Evolutionary conservation across 2,113 vertebrate species (phyloP).

Genomic region (Elephantulus edwardii): DNA sequence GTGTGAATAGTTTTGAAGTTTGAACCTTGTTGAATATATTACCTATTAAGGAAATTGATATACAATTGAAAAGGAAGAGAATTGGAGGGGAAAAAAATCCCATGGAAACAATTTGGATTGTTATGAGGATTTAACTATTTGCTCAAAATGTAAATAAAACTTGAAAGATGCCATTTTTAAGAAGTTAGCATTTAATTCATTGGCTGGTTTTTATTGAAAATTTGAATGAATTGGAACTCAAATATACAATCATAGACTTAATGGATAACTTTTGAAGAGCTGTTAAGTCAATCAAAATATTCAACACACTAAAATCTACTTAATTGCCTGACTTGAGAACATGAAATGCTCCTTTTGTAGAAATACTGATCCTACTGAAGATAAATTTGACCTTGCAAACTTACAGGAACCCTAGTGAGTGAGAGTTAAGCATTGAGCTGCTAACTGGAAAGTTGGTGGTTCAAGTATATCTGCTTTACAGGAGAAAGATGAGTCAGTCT

Average conservation of each 20-base stretch:
- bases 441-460: too few relatives aligned
- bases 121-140: slow-evolving; percentile 24
- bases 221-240: not conserved
- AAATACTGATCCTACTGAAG: too few relatives aligned
- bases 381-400: too few relatives aligned
- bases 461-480: too few relatives aligned
- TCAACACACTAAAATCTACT: too few relatives aligned
- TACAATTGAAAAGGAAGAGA: slow-evolving; percentile 19
- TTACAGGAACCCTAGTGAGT: too few relatives aligned
- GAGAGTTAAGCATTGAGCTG: too few relatives aligned
- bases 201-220: slow-evolving; percentile 23
- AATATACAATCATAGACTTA: not conserved
- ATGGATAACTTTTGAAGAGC: not conserved
- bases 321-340: not conserved
- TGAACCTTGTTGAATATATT: not conserved
- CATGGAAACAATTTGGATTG: slow-evolving; percentile 4
- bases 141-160: slow-evolving; percentile 19
- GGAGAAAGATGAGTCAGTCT: too few relatives aligned
- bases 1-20: slow-evolving; percentile 3
- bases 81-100: slow-evolving; percentile 10
- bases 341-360: not conserved
- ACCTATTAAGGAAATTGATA: slow-evolving; percentile 17
- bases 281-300: too few relatives aligned
- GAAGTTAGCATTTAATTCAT: not conserved
- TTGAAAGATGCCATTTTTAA: slow-evolving; percentile 5